Conservation (phyloP, 1,140 invertebrate species). For the Sycophaga agraensis region DNA sequence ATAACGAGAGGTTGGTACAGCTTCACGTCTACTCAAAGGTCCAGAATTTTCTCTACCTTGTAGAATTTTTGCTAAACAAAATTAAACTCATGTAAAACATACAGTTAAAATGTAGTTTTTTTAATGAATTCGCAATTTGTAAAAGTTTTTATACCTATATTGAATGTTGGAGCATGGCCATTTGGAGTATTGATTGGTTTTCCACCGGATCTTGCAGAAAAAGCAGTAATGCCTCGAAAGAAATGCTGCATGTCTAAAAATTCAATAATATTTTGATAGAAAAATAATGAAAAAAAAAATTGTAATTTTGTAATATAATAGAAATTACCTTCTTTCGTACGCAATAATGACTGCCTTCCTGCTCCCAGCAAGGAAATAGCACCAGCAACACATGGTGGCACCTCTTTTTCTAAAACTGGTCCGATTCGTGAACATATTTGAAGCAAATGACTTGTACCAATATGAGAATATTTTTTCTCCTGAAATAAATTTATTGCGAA, state of each 20-base stretch:
- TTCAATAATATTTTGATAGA: not conserved
- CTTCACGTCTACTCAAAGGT: constrained; percentile 61
- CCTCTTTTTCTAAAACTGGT: constrained; percentile 71
- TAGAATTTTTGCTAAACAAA: constrained; percentile 65
- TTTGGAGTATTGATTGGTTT: constrained; percentile 53
- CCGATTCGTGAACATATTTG: constrained; percentile 74
- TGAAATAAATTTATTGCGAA: constrained; percentile 38
- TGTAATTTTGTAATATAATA: no score
- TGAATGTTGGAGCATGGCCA: constrained; percentile 51
- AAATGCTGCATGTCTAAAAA: constrained; percentile 41
- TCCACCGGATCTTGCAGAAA: constrained; percentile 60
- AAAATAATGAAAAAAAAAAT: not conserved
- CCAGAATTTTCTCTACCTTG: constrained; percentile 72
- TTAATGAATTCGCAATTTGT: no score
- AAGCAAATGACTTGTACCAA: constrained; percentile 70
- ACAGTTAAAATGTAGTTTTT: not conserved
- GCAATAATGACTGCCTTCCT: constrained; percentile 72
- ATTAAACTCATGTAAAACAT: no score
- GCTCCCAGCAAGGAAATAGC: constrained; percentile 72
- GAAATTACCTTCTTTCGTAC: constrained; percentile 61
- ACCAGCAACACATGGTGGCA: constrained; percentile 67
- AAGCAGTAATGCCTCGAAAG: constrained; percentile 44
- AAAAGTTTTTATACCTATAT: constrained; percentile 56
- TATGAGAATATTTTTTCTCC: constrained; percentile 72
- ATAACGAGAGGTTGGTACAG: constrained; percentile 74